Conservation (phyloP, 1,140 invertebrate species). For the Procambarus virginalis region DNA sequence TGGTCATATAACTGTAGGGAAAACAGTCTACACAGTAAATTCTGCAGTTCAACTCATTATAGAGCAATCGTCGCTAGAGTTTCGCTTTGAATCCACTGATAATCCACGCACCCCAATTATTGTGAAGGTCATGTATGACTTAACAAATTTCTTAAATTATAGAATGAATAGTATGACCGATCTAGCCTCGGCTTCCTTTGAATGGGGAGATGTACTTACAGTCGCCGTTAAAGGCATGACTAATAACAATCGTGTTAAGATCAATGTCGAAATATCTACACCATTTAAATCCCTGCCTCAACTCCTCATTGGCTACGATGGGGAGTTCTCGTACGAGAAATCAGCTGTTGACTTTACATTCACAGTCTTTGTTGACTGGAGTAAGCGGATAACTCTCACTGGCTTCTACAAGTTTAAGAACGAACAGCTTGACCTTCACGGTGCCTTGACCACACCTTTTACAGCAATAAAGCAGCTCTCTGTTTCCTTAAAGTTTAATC, state of each 20-base stretch:
- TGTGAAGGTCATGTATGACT: constrained; percentile 24
- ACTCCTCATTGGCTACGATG: constrained; percentile 22
- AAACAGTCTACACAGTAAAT: constrained; percentile 20
- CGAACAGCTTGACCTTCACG: background rate
- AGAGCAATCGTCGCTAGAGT: background rate
- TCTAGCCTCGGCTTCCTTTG: constrained; percentile 10
- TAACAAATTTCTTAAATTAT: constrained; percentile 4
- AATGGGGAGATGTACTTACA: constrained; percentile 32
- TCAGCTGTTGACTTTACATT: background rate
- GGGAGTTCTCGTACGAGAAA: background rate
- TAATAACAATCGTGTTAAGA: constrained; percentile 1
- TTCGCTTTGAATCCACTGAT: constrained; percentile 18
- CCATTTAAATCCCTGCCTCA: constrained; percentile 39
- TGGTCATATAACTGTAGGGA: constrained; percentile 5
- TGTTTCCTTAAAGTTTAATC: constrained; percentile 24
- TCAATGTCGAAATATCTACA: constrained; percentile 31
- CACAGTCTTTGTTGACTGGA: constrained; percentile 43
- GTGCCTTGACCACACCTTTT: constrained; percentile 24
- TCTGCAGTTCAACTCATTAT: background rate
- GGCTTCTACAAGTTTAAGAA: constrained; percentile 21
- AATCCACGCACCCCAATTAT: constrained; percentile 18
- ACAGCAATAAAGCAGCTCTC: background rate
- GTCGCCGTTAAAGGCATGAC: constrained; percentile 32
- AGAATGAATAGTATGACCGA: constrained; percentile 23
- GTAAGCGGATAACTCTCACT: constrained; percentile 17